Base-by-base conservation (phyloP, 2,888 invertebrate species). In the Aphidoletes aphidimyza region DNA sequence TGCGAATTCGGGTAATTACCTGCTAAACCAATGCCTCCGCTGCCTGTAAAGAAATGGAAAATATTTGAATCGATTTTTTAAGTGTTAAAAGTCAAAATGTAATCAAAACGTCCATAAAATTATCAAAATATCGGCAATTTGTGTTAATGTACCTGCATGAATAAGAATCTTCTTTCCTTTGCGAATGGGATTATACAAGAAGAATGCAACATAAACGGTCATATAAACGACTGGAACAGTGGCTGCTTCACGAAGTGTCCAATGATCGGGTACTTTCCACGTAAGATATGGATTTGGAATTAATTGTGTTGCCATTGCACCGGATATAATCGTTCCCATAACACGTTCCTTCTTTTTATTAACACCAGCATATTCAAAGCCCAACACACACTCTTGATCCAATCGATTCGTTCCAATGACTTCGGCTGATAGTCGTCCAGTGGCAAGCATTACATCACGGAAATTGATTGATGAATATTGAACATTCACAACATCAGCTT, bases 371-470 rank as follows among this genome's bases (percentile, higher is more conserved):
- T 92, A 92, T 87, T 95, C 95, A 86, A 94, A 92, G 0, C 95
- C 95, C 86, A 93, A 91, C 0, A 94, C 92, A 87, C 92, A 93
- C 86, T 93, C 93, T 86, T 95, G 93, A 19, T 92, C 90, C 36
- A 92, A 88, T 22, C 94, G 91, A 0, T 91, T 92, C 42, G 92
- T 91, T 0, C 95, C 95, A 0, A 96, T 93, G 0, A 95, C 93
- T 88, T 98, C 98, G 0, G 93, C 93, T 8, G 95, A 94, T 8
- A 98, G 92, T 88, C 96, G 96, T 0, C 97, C 98, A 0, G 96
- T 96, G 0, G 98, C 96, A 0, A 96, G 91, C 98, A 98, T 98
- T 0, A 98, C 92, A 89, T 98, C 98, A 88, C 97, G 94, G 93
- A 98, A 98, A 90, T 98, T 99, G 17, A 98, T 89, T 0, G 97